Conservation (phyloP, 2,888 invertebrate genomes). For the Cylloceria caligata region DNA sequence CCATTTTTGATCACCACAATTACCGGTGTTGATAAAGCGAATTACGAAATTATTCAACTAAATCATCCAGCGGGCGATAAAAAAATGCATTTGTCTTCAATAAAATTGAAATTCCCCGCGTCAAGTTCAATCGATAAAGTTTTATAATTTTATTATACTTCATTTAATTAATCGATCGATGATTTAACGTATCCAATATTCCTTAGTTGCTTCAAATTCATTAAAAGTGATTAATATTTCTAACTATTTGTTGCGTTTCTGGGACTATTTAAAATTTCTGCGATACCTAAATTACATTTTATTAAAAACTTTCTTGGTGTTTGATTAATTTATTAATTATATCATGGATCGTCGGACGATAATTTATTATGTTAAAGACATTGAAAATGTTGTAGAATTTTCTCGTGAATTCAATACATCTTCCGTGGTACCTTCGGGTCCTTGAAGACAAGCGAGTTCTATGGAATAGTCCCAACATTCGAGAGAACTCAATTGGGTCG, state of each 20-base stretch:
- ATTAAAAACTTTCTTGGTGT: neutral
- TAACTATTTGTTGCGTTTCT: no score
- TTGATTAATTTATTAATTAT: neutral
- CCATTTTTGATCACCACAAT: slow-evolving; percentile 30
- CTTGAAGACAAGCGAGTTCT: slow-evolving; percentile 92
- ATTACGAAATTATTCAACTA: neutral
- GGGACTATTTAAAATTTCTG: neutral
- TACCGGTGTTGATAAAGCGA: slow-evolving; percentile 9
- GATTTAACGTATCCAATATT: no score
- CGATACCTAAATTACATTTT: neutral
- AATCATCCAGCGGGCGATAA: neutral
- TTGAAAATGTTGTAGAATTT: neutral
- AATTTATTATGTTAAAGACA: no score
- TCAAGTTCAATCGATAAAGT: no score
- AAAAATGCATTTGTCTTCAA: neutral
- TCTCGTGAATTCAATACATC: neutral
- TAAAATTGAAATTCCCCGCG: no score
- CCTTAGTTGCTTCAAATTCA: no score
- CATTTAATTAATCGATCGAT: no score
- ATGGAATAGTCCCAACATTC: slow-evolving; percentile 95
- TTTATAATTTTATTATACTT: no score
- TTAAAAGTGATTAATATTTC: no score
- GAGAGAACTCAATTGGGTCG: slow-evolving; percentile 88
- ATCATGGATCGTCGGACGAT: no score
- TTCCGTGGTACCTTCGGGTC: slow-evolving; percentile 88